Conservation (phyloP, 37 sponge, comb jelly and placozoan genomes). For the Aplysina aerophoba region DNA sequence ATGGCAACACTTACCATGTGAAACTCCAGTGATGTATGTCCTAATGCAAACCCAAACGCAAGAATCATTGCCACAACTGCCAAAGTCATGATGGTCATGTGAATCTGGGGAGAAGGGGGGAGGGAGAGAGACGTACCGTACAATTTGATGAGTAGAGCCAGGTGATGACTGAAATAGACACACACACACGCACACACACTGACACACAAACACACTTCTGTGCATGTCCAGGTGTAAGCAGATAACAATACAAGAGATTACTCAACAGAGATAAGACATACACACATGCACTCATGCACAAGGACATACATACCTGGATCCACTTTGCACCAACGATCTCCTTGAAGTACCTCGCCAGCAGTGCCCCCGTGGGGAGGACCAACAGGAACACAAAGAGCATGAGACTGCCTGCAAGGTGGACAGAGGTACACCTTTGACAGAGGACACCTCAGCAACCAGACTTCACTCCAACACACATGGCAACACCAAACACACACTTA, state of each 20-base stretch:
- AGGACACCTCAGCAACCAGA: too few species aligned
- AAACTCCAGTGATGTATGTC: constrained; percentile 23
- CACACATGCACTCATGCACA: not conserved
- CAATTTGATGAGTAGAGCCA: too few species aligned
- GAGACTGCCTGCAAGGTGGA: not conserved
- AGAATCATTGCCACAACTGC: constrained; percentile 1
- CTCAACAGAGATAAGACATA: too few species aligned
- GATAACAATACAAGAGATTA: too few species aligned
- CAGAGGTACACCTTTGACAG: too few species aligned
- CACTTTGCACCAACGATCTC: constrained; percentile 9
- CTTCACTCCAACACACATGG: too few species aligned
- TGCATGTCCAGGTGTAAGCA: too few species aligned
- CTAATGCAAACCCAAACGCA: constrained; percentile 9
- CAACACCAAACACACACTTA: not conserved
- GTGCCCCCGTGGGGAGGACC: not conserved
- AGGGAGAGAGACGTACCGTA: too few species aligned
- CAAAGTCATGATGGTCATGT: constrained; percentile 13
- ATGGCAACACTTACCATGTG: not conserved
- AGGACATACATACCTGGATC: constrained; percentile 16
- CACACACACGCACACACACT: too few species aligned
- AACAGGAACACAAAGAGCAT: not conserved
- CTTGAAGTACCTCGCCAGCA: constrained; percentile 4
- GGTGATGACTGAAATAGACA: too few species aligned
- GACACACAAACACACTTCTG: too few species aligned
- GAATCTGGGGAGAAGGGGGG: not conserved